Base-by-base conservation (phyloP, 2,888 invertebrate species). In the Chalcosyrphus nemorum region DNA sequence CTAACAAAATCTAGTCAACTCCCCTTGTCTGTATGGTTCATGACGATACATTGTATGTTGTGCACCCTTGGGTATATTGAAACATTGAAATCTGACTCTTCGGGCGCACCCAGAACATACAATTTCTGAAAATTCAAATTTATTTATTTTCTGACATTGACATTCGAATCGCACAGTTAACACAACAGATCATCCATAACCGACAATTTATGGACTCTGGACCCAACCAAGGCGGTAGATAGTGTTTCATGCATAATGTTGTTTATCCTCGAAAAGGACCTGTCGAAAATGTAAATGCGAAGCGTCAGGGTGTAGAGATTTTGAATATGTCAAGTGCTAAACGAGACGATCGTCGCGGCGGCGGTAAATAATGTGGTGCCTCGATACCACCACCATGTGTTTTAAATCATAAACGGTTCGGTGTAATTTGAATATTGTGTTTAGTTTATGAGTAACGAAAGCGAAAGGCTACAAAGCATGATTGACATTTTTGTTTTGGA, bases 161-260 rank as follows among this genome's bases (percentile, higher is more conserved):
- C 81, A 81, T 75, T 68, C 32, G 50, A 59, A 81, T 81, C 81
- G 81, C 66, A 61, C 59, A 82, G 71, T 82, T 77, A 82, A 82
- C 77, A 77, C 81, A 77, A 82, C 77, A 82, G 61, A 77, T 82
- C 81, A 82, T 72, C 81, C 81, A 66, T 77, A 77, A 77, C 81
- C 81, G 72, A 72, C 52, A 82, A 82, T 82, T 82, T 82, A 82
- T 82, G 81, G 59, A 68, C 38, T 13, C 21, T 4, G 19, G n/a
- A 32, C 45, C 65, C 54, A 45, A 74, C 52, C 71, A 66, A 61
- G 47, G n/a, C 61, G 54, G 38, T 32, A 4, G 24, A 66, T 71
- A 35, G 71, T 65, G 32, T 76, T 81, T 76, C 76, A 76, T 76
- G 54, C 59, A 45, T 54, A 54, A 66, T 59, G 21, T 72, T 82